These are phyloP conservation scores for Homalodisca vitripennis DNA, from an alignment of 1,140 invertebrate species.

Conservation along the genomic window DNA sequence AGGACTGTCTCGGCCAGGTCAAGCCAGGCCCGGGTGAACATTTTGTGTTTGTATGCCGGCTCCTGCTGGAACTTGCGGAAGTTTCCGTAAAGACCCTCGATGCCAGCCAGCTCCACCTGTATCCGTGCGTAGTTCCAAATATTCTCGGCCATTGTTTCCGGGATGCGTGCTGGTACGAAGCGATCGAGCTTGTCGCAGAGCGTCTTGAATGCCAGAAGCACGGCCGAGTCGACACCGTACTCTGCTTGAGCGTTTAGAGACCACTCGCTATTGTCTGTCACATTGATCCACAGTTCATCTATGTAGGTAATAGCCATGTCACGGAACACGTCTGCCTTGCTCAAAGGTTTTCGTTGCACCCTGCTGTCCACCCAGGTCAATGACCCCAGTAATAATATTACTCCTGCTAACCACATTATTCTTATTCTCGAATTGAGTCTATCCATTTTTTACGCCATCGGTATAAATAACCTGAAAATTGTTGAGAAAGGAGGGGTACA, in stretches of 20 bases:
- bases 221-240: conserved; percentile 50
- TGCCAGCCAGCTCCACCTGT: conserved; percentile 52
- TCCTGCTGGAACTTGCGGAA: conserved; percentile 56
- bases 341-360: not conserved
- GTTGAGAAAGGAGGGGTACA: too few species aligned
- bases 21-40: conserved; percentile 55
- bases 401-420: not conserved
- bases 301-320: conserved; percentile 42
- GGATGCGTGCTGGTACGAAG: conserved; percentile 2
- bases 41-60: conserved; percentile 48
- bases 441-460: too few species aligned
- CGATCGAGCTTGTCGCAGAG: conserved; percentile 53
- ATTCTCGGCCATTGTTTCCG: conserved; percentile 46
- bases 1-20: conserved; percentile 62
- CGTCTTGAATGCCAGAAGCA: conserved; percentile 56
- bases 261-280: conserved; percentile 54
- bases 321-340: conserved; percentile 20
- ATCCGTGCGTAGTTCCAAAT: conserved; percentile 58
- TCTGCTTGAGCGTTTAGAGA: conserved; percentile 44
- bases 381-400: not conserved
- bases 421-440: not conserved
- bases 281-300: conserved; percentile 56
- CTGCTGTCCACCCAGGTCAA: not conserved
- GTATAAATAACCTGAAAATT: too few species aligned
- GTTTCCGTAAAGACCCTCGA: conserved; percentile 58